These are phyloP conservation scores for Galeruca laticollis DNA, from an alignment of 2,888 invertebrate species.

Conservation along the genomic window DNA sequence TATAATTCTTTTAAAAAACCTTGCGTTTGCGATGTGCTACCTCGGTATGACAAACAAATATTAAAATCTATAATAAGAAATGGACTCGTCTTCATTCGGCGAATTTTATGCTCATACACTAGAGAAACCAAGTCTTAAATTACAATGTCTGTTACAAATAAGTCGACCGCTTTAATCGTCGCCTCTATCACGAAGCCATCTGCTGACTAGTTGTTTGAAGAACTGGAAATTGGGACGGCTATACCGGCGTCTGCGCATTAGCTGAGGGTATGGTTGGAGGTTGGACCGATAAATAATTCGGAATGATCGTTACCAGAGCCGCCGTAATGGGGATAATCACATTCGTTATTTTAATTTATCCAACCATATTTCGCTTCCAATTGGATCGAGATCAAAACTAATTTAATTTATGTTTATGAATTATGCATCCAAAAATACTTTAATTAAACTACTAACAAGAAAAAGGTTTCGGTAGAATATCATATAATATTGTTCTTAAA, in stretches of 20 bases:
- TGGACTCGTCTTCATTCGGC: neutral
- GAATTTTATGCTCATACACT: neutral
- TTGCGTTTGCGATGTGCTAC: neutral
- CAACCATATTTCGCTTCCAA: too few relatives aligned
- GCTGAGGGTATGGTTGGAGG: neutral
- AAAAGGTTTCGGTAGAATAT: too few relatives aligned
- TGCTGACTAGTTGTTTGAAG: neutral
- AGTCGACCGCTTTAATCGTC: neutral
- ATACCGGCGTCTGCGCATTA: neutral
- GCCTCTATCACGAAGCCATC: neutral
- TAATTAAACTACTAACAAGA: too few relatives aligned
- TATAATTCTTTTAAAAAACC: neutral
- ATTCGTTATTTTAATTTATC: too few relatives aligned
- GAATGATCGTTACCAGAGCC: constrained; percentile 1
- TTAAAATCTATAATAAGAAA: neutral
- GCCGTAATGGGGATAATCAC: neutral
- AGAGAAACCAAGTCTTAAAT: neutral
- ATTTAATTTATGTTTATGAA: too few relatives aligned
- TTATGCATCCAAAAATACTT: too few relatives aligned
- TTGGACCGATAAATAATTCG: neutral
- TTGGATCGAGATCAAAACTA: too few relatives aligned
- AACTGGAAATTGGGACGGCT: neutral
- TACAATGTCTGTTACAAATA: neutral
- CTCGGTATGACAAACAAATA: neutral
- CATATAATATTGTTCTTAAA: too few relatives aligned